These are phyloP conservation scores for Neosilurus mollespiculum DNA, from an alignment of 2,797 vertebrate species.

Conservation along the genomic window DNA sequence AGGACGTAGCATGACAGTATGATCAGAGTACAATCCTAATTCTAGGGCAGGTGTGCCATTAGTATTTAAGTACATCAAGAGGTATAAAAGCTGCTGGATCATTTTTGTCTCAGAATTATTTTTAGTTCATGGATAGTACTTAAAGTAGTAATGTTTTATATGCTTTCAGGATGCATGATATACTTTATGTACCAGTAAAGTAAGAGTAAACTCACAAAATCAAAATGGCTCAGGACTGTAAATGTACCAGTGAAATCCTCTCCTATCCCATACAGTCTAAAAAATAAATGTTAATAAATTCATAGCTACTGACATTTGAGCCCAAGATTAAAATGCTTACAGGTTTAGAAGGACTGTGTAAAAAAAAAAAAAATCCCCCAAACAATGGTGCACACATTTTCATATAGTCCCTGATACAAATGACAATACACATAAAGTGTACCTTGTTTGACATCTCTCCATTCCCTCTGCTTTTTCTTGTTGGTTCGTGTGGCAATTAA, in stretches of 20 bases:
- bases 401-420: too few species aligned
- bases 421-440: too few species aligned
- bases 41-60: not conserved
- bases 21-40: not conserved
- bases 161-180: not conserved
- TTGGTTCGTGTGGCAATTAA: too few species aligned
- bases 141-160: not conserved
- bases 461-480: too few species aligned
- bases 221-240: not conserved
- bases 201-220: not conserved
- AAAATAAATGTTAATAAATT: not conserved
- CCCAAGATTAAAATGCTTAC: not conserved
- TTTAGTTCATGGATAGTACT: not conserved
- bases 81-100: not conserved
- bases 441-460: too few species aligned
- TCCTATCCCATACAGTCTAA: not conserved
- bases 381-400: too few species aligned
- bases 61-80: not conserved
- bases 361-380: too few species aligned
- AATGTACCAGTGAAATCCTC: not conserved
- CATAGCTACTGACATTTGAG: not conserved
- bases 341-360: too few species aligned
- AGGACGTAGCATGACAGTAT: not conserved
- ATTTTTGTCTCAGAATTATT: not conserved
- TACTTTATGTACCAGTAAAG: not conserved